These are phyloP conservation scores for Nemoura dubitans DNA, from an alignment of 2,888 invertebrate genomes.

Conservation along the genomic window DNA sequence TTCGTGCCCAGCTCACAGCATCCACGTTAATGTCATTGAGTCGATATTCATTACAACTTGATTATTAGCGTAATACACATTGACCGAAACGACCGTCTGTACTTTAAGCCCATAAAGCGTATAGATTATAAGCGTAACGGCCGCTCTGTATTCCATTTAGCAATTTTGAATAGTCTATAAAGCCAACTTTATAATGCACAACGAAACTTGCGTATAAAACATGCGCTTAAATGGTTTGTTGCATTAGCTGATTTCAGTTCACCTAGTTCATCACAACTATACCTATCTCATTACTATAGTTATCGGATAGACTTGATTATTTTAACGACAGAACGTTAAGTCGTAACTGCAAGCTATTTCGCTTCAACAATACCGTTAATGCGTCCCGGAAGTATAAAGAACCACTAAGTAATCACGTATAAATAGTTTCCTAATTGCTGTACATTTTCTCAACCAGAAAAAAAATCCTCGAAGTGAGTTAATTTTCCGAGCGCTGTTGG, in stretches of 20 bases:
- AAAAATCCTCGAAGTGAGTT: too few species aligned
- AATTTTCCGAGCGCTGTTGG: too few species aligned
- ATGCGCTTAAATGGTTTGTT: neutral
- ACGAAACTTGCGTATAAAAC: neutral
- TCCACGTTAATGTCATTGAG: neutral
- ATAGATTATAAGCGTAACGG: neutral
- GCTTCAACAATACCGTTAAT: neutral
- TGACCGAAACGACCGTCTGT: neutral
- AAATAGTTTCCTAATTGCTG: neutral
- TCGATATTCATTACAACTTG: constrained; percentile 12
- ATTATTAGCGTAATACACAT: neutral
- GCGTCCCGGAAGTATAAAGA: neutral
- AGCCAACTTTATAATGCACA: neutral
- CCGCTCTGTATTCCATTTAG: neutral
- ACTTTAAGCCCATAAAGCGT: neutral
- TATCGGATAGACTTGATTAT: neutral
- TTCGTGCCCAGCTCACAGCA: neutral
- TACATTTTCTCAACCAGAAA: neutral
- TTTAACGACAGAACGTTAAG: too few species aligned
- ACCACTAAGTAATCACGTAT: neutral
- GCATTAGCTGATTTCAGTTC: neutral
- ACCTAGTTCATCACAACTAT: neutral
- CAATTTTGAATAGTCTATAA: neutral
- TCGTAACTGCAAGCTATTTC: too few species aligned
- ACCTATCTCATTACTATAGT: neutral